Percentiles rank a stretch among this genome's conserved stretches.
Evolutionary conservation across 2,113 vertebrate genomes (phyloP).

Genomic region (Tenrec ecaudatus): DNA sequence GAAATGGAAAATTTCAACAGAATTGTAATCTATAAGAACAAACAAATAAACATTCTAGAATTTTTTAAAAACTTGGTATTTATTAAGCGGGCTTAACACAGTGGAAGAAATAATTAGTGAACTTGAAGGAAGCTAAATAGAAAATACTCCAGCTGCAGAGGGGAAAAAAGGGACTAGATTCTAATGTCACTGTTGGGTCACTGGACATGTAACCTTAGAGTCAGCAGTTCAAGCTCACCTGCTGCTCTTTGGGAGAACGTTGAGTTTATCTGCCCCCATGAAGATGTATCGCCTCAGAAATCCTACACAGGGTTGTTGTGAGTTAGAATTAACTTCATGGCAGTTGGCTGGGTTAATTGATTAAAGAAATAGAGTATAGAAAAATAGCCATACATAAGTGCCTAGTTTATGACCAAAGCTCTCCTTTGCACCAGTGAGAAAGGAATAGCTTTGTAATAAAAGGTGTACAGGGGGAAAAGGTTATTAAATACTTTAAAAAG

Average conservation of each 20-base stretch:
- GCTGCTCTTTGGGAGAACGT: too few relatives aligned
- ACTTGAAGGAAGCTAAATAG: background rate
- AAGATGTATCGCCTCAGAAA: too few relatives aligned
- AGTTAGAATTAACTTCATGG: background rate
- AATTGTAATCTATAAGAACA: background rate
- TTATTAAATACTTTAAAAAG: background rate
- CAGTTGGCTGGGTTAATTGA: background rate
- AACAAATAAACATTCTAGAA: background rate
- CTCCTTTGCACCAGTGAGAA: background rate
- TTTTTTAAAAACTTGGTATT: too few relatives aligned
- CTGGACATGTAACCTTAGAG: too few relatives aligned
- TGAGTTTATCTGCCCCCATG: too few relatives aligned
- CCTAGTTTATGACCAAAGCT: background rate
- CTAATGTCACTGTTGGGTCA: background rate
- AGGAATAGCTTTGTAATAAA: background rate
- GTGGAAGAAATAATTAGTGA: background rate
- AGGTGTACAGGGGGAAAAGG: background rate
- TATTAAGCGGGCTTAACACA: background rate
- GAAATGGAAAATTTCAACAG: background rate
- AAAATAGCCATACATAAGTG: background rate
- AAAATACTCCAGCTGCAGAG: background rate
- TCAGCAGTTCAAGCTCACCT: too few relatives aligned
- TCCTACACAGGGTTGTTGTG: too few relatives aligned
- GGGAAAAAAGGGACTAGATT: background rate
- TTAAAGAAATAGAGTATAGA: background rate